These are phyloP conservation scores for Pseudotriccus pelzelni DNA, from an alignment of 2,797 vertebrate genomes.

Conservation along the genomic window DNA sequence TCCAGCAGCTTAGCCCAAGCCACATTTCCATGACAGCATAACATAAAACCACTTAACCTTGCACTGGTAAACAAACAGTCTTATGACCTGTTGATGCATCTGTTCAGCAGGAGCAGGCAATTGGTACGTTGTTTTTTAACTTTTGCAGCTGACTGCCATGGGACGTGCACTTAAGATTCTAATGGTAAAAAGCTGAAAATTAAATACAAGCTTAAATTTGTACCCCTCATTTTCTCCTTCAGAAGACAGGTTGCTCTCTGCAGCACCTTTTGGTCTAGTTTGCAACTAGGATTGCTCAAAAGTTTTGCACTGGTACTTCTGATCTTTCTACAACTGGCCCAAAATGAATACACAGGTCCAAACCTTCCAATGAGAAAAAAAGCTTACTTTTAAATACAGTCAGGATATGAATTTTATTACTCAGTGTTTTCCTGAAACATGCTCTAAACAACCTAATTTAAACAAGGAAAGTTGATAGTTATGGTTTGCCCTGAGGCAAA, in stretches of 20 bases:
- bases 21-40: neutral
- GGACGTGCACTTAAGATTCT: neutral
- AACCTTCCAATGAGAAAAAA: neutral
- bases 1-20: neutral
- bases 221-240: neutral
- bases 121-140: neutral
- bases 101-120: neutral
- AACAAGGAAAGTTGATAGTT: neutral
- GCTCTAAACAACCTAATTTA: neutral
- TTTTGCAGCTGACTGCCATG: neutral
- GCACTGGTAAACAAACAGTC: neutral
- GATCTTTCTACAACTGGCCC: neutral
- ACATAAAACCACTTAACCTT: neutral
- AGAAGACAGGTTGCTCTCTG: neutral
- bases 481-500: conserved; percentile 11
- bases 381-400: neutral
- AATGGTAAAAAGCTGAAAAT: neutral
- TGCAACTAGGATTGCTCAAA: neutral
- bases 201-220: neutral
- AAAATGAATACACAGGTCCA: neutral
- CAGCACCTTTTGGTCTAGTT: neutral
- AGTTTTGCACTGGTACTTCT: neutral
- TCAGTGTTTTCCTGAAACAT: neutral
- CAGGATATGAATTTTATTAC: neutral
- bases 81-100: neutral